Conservation (phyloP, 1,140 invertebrate species). For the Cyclargus thomasi region DNA sequence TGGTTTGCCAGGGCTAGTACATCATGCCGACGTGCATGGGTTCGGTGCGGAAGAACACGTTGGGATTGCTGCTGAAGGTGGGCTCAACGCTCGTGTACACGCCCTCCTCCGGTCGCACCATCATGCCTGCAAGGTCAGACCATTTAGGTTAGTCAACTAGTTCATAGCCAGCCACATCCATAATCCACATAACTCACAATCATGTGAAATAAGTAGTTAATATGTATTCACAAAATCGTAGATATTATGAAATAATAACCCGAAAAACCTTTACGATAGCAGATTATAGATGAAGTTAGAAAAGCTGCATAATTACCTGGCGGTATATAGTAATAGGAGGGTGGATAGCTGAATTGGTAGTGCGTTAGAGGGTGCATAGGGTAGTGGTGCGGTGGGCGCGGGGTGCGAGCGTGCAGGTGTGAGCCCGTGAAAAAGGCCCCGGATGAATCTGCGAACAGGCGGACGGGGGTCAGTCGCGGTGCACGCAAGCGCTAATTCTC, state of each 20-base stretch:
- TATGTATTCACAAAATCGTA: too few species aligned
- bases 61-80: constrained; percentile 88
- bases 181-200: too few species aligned
- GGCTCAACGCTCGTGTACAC: constrained; percentile 88
- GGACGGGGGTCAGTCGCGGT: constrained; percentile 47
- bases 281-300: not conserved
- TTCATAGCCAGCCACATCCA: not conserved
- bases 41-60: constrained; percentile 88
- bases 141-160: not conserved
- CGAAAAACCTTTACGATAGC: not conserved
- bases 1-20: constrained; percentile 79
- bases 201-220: too few species aligned
- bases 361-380: constrained; percentile 65
- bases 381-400: constrained; percentile 71
- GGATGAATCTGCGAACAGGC: constrained; percentile 68
- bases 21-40: constrained; percentile 87
- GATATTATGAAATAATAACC: too few species aligned
- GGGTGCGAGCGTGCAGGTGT: constrained; percentile 62
- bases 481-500: constrained; percentile 58
- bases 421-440: constrained; percentile 64
- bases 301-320: constrained; percentile 57
- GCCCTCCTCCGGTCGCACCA: constrained; percentile 84
- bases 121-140: constrained; percentile 76
- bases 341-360: constrained; percentile 72
- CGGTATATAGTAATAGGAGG: constrained; percentile 64